Conservation (phyloP, 2,113 vertebrate genomes). For the Neolamprologus variostigma region DNA sequence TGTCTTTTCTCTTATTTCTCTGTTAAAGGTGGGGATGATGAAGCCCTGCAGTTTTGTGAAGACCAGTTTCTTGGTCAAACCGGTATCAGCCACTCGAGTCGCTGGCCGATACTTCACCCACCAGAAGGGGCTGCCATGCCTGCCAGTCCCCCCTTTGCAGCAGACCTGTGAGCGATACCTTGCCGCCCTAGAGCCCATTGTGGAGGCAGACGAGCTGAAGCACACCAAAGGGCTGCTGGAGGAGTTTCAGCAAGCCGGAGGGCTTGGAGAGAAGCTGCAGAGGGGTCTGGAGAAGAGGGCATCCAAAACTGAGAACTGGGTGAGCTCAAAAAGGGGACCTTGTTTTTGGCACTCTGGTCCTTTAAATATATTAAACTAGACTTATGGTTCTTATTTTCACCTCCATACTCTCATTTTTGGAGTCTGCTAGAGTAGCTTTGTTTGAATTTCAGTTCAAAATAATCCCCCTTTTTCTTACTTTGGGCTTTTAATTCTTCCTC, state of each 20-base stretch:
- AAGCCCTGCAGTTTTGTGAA: constrained; percentile 70
- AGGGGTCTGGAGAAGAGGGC: constrained; percentile 83
- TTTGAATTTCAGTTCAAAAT: neutral
- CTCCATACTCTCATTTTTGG: neutral
- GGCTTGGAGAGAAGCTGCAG: constrained; percentile 86
- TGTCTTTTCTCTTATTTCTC: neutral
- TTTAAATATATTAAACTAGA: neutral
- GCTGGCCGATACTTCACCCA: constrained; percentile 80
- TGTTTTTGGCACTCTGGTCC: neutral
- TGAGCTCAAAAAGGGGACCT: constrained; percentile 39
- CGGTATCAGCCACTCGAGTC: constrained; percentile 69
- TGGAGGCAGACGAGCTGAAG: constrained; percentile 80
- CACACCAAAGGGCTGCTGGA: constrained; percentile 76
- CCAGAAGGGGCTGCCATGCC: constrained; percentile 78
- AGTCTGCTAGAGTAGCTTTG: neutral
- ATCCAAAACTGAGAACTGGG: constrained; percentile 85
- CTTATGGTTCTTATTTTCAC: neutral
- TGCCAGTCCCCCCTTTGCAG: constrained; percentile 84
- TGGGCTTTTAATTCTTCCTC: neutral
- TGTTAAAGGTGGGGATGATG: constrained; percentile 68
- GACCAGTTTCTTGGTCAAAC: constrained; percentile 78
- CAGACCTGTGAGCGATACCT: constrained; percentile 89
- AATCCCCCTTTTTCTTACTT: neutral
- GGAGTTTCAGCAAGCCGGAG: constrained; percentile 79
- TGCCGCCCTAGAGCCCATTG: constrained; percentile 79